These are phyloP conservation scores for Oreochromis spilurus DNA, from an alignment of 2,113 vertebrate species.

Conservation along the genomic window DNA sequence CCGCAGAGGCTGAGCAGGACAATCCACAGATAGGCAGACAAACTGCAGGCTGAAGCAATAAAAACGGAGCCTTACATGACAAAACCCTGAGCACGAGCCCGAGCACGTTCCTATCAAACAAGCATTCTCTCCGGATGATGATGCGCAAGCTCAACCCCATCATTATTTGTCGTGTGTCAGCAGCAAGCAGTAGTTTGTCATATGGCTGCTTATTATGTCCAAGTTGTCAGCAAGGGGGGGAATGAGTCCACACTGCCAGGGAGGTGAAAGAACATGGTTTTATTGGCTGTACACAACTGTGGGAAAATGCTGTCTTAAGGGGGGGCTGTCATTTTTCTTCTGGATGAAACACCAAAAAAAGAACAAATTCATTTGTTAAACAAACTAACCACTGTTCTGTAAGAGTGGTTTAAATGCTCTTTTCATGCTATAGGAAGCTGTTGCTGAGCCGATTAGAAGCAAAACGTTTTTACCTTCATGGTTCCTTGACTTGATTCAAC, in stretches of 20 bases:
- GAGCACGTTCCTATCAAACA: neutral
- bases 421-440: neutral
- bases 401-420: neutral
- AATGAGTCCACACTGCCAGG: neutral
- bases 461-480: constrained; percentile 45
- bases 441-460: constrained; percentile 11
- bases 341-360: neutral
- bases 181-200: neutral
- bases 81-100: neutral
- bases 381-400: neutral
- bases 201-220: constrained; percentile 23
- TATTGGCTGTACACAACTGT: neutral
- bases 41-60: neutral
- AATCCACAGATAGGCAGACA: neutral
- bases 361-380: constrained; percentile 7
- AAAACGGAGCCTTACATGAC: neutral
- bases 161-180: constrained; percentile 18
- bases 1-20: neutral
- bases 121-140: neutral
- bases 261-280: neutral
- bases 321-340: neutral
- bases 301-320: neutral
- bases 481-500: constrained; percentile 37
- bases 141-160: neutral
- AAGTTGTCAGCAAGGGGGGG: neutral